phyloP scores from a whole-genome alignment of 2,797 vertebrate genomes.

The Myoxocephalus aenaeus region DNA sequence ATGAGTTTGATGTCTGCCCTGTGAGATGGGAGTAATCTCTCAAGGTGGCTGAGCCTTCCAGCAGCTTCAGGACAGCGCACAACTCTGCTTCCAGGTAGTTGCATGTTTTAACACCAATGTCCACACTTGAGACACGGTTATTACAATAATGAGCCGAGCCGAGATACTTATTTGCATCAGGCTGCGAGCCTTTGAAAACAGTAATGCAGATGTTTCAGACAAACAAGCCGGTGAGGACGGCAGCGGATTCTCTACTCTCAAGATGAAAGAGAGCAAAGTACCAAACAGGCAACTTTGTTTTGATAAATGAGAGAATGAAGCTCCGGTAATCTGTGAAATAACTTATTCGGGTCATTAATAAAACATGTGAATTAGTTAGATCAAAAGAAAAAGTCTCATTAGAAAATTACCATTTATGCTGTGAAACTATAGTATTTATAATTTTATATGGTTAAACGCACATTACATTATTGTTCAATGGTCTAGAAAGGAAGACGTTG shows the following conservation, averaged over 20 bases:
- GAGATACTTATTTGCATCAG: conserved; percentile 51
- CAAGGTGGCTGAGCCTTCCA: conserved; percentile 20
- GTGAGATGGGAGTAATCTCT: background rate
- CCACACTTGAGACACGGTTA: conserved; percentile 51
- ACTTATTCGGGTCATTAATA: conserved; percentile 67
- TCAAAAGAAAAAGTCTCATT: conserved; percentile 47
- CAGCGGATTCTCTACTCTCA: background rate
- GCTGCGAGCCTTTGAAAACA: conserved; percentile 35
- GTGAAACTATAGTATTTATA: conserved; percentile 14
- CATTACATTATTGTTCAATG: conserved; percentile 30
- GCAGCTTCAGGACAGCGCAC: conserved; percentile 23
- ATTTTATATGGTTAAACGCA: conserved; percentile 28
- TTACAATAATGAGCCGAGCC: conserved; percentile 56
- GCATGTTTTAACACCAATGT: conserved; percentile 46
- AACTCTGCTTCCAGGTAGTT: conserved; percentile 19
- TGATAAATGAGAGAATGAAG: conserved; percentile 70
- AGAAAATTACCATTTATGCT: conserved; percentile 41
- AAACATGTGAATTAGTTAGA: conserved; percentile 58
- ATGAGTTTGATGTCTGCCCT: background rate
- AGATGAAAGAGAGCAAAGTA: conserved; percentile 63
- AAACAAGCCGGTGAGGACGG: conserved; percentile 34
- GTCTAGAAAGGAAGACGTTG: background rate
- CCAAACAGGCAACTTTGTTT: conserved; percentile 53
- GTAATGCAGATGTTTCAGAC: conserved; percentile 47
- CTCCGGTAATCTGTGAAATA: conserved; percentile 69